A percentile compares a stretch with the other conserved stretches of the same genome.
phyloP scores from a whole-genome alignment of 2,888 invertebrate species.

The Acronicta psi region DNA sequence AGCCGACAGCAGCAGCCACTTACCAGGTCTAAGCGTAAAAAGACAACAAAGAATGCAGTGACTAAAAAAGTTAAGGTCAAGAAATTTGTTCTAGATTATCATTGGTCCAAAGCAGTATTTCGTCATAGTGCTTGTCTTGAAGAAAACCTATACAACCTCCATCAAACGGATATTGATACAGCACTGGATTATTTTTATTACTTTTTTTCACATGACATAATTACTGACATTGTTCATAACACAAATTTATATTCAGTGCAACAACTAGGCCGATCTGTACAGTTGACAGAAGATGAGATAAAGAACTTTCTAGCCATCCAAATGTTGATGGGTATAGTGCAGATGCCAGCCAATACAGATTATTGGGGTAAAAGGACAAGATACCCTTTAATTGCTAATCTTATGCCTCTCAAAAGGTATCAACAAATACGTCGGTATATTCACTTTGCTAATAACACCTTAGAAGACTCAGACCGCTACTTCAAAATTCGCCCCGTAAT shows the following conservation, averaged over 20 bases:
- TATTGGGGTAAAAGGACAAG: constrained; percentile 31
- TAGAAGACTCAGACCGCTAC: constrained; percentile 32
- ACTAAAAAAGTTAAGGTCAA: constrained; percentile 31
- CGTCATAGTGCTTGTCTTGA: neutral
- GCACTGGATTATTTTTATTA: constrained; percentile 1
- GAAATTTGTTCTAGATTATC: constrained; percentile 24
- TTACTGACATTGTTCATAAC: constrained; percentile 5
- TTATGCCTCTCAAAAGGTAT: constrained; percentile 28
- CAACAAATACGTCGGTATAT: constrained; percentile 32
- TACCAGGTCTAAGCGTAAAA: constrained; percentile 38
- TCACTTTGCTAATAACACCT: constrained; percentile 15
- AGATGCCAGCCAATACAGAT: constrained; percentile 30
- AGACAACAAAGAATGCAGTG: constrained; percentile 28
- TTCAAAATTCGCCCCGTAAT: constrained; percentile 40
- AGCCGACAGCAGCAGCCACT: constrained; percentile 26
- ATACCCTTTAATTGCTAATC: constrained; percentile 32
- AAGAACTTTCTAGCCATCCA: constrained; percentile 24
- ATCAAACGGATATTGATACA: constrained; percentile 2
- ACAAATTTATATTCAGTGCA: constrained; percentile 6
- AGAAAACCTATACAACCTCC: neutral
- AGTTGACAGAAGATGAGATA: constrained; percentile 8
- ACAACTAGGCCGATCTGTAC: constrained; percentile 2
- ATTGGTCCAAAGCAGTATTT: constrained; percentile 8
- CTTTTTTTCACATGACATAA: constrained; percentile 8
- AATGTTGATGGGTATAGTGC: constrained; percentile 25